These are phyloP conservation scores for Stichodactyla helianthus DNA, from an alignment of 64 coral and sea anemone species.

Conservation along the genomic window DNA sequence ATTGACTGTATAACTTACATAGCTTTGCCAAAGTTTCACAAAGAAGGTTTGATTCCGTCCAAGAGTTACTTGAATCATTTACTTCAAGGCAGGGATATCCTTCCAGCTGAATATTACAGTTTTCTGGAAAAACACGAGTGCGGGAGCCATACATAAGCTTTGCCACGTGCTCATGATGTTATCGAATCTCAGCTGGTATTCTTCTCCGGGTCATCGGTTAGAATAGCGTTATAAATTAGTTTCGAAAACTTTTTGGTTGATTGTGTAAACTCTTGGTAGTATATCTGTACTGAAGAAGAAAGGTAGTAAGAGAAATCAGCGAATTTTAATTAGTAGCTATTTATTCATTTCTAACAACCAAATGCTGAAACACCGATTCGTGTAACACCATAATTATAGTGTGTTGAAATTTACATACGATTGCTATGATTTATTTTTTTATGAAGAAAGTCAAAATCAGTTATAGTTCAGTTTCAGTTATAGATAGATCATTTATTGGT, in stretches of 20 bases:
- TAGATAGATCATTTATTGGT: no score
- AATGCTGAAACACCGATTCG: no score
- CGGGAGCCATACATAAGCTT: not conserved
- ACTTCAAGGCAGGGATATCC: constrained; percentile 54
- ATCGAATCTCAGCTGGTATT: not conserved
- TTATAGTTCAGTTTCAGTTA: no score
- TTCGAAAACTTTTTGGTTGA: not conserved
- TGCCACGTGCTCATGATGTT: not conserved
- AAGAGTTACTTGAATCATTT: constrained; percentile 64
- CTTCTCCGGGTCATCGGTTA: no score
- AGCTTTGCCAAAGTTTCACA: constrained; percentile 25
- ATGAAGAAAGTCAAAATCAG: no score
- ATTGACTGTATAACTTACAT: constrained; percentile 59
- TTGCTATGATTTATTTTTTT: no score
- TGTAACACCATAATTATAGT: no score
- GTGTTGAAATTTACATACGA: no score
- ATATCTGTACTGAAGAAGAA: not conserved
- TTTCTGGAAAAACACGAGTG: constrained; percentile 60
- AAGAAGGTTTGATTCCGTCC: constrained; percentile 45
- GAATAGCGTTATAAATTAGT: not conserved
- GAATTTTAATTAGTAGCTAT: no score
- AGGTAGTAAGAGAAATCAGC: not conserved
- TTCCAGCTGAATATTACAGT: constrained; percentile 51
- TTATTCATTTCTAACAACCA: no score
- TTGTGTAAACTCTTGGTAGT: not conserved